Base-by-base conservation (phyloP, 2,888 invertebrate genomes). In the Monopis laevigella region DNA sequence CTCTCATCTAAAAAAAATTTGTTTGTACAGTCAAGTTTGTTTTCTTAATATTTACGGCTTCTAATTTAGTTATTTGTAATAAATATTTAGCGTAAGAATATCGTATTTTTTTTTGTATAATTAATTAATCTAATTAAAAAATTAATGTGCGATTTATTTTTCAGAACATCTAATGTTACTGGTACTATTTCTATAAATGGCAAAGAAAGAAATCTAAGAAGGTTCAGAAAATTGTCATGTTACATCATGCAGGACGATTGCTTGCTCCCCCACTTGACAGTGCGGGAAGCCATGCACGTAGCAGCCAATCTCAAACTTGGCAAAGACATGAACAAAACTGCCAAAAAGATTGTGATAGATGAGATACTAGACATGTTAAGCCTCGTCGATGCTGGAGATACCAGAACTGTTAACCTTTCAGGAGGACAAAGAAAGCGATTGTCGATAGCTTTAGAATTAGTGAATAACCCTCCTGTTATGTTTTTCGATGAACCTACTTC, bases 221-320 rank as follows among this genome's bases (percentile, higher is more conserved):
- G 90, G 45, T 97, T 97, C 73, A 87, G 96, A 21, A 96, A 96
- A 66, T 86, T 95, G 71, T 95, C 96, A 10, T 96, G 96, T 62
- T 97, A 97, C 74, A 97, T 98, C 52, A 97, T 97, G 96, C 97
- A 98, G 65, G 93, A 94, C 57, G 94, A 94, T 65, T 89, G 92
- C 48, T 75, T 96, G 1, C 84, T 95, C 40, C 94, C 94, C 1
- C 93, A 96, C 64, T 83, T 98, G 18, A 92, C 93, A 0, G 96
- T 97, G 17, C 86, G 85, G 54, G 98, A 98, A 72, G 91, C 96
- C 19, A 94, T 98, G 93, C 88, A 88, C 66, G 93, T 95, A 2
- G 92, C 97, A 1, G 96, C 96, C 7, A 94, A 96, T 70, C 84
- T 98, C 24, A 97, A 97, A 75, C 82, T 97, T 40, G 92, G 91